Base-by-base conservation (phyloP, 2,888 invertebrate genomes). In the Amblyteles armatorius region DNA sequence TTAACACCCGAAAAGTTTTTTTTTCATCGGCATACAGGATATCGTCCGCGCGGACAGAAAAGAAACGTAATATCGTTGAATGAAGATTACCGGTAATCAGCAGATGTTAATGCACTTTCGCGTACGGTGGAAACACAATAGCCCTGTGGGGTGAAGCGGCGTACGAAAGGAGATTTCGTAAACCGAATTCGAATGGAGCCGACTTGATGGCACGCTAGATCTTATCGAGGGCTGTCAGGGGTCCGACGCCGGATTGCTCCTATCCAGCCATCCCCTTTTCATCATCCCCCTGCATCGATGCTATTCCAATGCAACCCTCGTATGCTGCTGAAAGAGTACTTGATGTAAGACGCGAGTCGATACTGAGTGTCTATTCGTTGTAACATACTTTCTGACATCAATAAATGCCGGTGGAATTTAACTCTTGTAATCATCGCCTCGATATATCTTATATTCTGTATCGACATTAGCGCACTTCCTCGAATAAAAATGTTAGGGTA, bases 21-120 rank as follows among this genome's bases (percentile, higher is more conserved):
- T 73, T 55, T 69, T 22, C 22, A 65, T 57, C 69, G 60, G 13
- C 11, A 55, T 36, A 77, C 36, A 13, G 13, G 22, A 16, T 0
- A 48, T 33, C 19, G 50, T 29, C 5, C 19, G 13, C 44, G 50
- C 40, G 16, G 57, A 65, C 57, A 13, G 13, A 71, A 76, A 72
- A 73, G 89, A 88, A 90, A 91, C 86, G 77, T 87, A 86, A 92
- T 91, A 91, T 78, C 86, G 79, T 78, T 87, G 90, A 89, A 92
- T 88, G 82, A 88, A 91, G 91, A 92, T 92, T 90, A 92, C 85
- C 88, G 90, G 89, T 89, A 91, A 92, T 92, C 90, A 92, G 92
- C 92, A 92, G 92, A 92, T 92, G 92, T 90, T 92, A 92, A 92
- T 91, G 88, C 81, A 88, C 89, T 88, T 89, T 90, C 74, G 71